These are phyloP conservation scores for Lagopus leucura DNA, from an alignment of 2,113 vertebrate genomes.

Conservation along the genomic window DNA sequence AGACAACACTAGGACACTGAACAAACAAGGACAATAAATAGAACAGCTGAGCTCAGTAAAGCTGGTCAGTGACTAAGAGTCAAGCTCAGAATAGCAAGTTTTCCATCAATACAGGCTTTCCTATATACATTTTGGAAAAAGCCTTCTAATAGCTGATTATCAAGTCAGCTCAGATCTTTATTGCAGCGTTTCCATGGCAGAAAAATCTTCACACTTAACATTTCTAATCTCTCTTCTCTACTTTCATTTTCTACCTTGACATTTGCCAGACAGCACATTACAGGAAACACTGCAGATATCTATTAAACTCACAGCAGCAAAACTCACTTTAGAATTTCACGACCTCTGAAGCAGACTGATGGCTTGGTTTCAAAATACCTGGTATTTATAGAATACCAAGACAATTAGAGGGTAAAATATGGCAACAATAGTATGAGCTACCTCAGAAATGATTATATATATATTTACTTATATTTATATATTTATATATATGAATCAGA, in stretches of 20 bases:
- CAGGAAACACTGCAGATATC: slow-evolving; percentile 6
- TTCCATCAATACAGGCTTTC: neutral
- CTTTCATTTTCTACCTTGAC: neutral
- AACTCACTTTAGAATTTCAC: slow-evolving; percentile 1
- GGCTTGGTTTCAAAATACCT: neutral
- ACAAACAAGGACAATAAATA: neutral
- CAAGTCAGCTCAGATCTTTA: neutral
- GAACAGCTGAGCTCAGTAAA: neutral
- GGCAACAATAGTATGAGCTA: neutral
- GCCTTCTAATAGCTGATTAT: neutral
- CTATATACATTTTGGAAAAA: neutral
- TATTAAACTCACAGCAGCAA: neutral
- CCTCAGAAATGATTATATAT: neutral
- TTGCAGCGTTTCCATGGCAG: neutral
- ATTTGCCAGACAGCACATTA: neutral
- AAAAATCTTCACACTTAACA: neutral
- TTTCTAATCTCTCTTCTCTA: neutral
- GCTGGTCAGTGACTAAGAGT: neutral
- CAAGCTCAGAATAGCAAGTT: neutral
- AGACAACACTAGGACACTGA: neutral
- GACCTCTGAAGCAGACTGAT: neutral
- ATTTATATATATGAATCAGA: neutral
- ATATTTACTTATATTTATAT: neutral
- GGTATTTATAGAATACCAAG: neutral
- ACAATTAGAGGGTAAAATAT: neutral